A percentile compares a stretch with the other conserved stretches of the same genome.
Evolutionary conservation across 1,140 invertebrate genomes (phyloP).

Genomic region (Drosophila albomicans): DNA sequence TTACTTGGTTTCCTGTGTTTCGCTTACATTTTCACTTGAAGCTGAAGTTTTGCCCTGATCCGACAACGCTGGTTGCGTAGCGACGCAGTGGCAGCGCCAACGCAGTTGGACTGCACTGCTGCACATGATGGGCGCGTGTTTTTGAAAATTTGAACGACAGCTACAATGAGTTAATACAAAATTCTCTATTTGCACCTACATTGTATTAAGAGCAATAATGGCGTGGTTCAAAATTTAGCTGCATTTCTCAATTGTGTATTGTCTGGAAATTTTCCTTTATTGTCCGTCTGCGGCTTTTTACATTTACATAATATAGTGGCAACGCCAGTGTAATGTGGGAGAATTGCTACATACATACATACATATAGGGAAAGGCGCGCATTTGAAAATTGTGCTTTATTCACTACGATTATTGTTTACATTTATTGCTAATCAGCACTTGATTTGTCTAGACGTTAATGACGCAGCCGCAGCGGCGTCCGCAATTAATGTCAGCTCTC

Average conservation of each 20-base stretch:
- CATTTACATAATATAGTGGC: neutral
- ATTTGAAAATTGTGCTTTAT: conserved; percentile 8
- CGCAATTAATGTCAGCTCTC: conserved; percentile 54
- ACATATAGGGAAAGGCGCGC: neutral
- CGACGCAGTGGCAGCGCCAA: neutral
- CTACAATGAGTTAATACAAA: too few relatives aligned
- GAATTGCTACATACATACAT: neutral
- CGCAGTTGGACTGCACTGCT: neutral
- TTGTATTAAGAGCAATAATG: too few relatives aligned
- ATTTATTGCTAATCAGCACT: conserved; percentile 10
- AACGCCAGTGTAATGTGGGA: neutral
- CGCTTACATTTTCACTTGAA: conserved; percentile 32
- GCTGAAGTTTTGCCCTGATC: neutral
- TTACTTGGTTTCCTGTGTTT: conserved; percentile 12
- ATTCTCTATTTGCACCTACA: too few relatives aligned
- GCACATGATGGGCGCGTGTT: too few relatives aligned
- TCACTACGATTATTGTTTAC: neutral
- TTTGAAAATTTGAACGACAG: too few relatives aligned
- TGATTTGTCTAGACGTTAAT: neutral
- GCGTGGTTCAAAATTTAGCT: too few relatives aligned
- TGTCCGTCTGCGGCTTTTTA: too few relatives aligned
- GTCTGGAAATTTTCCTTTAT: too few relatives aligned
- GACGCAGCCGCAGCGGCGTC: conserved; percentile 48
- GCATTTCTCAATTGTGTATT: too few relatives aligned
- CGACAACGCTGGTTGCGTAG: conserved; percentile 7